These are phyloP conservation scores for Mus caroli DNA, from an alignment of 2,797 vertebrate genomes.

Conservation along the genomic window DNA sequence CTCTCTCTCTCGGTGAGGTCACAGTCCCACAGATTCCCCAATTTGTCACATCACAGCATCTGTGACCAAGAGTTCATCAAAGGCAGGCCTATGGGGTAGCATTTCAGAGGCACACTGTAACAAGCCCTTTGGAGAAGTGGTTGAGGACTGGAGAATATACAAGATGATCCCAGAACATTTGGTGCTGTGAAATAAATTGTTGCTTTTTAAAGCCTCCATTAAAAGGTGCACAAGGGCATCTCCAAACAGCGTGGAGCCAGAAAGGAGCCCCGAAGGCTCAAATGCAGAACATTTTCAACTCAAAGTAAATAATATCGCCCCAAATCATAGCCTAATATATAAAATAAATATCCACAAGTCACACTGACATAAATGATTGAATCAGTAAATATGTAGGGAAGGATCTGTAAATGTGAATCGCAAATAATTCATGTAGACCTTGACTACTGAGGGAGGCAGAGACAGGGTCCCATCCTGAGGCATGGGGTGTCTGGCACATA, in stretches of 20 bases:
- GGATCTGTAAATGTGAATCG: not conserved
- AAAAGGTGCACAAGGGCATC: not conserved
- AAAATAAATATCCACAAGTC: not conserved
- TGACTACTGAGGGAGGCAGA: not conserved
- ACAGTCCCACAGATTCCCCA: not conserved
- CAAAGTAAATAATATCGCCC: not conserved
- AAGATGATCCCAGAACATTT: not conserved
- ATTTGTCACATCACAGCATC: not conserved
- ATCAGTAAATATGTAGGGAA: not conserved
- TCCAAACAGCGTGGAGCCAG: not conserved
- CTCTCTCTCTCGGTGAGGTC: no score
- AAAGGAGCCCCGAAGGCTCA: not conserved
- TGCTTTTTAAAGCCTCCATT: not conserved
- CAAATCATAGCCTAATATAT: not conserved
- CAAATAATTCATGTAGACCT: not conserved
- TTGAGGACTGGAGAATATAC: not conserved
- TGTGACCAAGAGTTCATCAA: not conserved
- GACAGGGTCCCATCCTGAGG: no score
- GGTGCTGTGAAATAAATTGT: not conserved
- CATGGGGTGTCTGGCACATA: rapidly evolving
- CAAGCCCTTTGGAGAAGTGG: not conserved
- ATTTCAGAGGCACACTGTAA: rapidly evolving
- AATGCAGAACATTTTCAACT: not conserved
- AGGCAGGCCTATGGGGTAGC: no score
- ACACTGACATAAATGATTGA: not conserved